Percentiles rank a stretch among this genome's conserved stretches.
These are phyloP conservation scores for Ophonus ardosiacus DNA, from an alignment of 2,888 invertebrate species.

Conservation along the genomic window DNA sequence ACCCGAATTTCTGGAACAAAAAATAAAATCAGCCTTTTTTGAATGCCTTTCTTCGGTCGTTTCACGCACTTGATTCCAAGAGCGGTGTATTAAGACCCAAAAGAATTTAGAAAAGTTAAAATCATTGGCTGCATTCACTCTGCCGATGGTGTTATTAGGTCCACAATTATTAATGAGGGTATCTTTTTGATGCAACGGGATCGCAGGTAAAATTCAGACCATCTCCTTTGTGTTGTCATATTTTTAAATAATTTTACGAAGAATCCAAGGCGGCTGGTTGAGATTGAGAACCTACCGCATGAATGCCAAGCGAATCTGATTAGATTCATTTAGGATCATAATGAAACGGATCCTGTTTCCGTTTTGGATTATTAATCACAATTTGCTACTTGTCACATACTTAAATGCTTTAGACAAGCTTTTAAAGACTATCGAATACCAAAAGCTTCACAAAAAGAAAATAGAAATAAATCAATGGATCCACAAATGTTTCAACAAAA, in stretches of 20 bases:
- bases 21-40: neutral
- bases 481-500: neutral
- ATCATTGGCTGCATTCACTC: conserved; percentile 1
- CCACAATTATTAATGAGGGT: conserved; percentile 60
- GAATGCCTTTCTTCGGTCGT: neutral
- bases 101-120: conserved; percentile 33
- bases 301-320: conserved; percentile 40
- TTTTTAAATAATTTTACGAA: conserved; percentile 47
- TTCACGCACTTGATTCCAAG: conserved; percentile 40
- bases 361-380: conserved; percentile 41
- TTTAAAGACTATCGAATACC: neutral
- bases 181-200: conserved; percentile 53
- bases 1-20: neutral
- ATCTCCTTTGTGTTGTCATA: conserved; percentile 56
- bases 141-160: conserved; percentile 48
- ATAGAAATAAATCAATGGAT: neutral
- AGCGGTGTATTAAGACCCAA: conserved; percentile 21
- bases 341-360: conserved; percentile 47
- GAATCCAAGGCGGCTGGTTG: neutral
- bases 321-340: conserved; percentile 50
- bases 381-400: conserved; percentile 42
- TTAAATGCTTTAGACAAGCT: conserved; percentile 9
- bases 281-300: conserved; percentile 29
- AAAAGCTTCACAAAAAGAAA: neutral
- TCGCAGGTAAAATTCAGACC: conserved; percentile 57